A percentile compares a stretch with the other conserved stretches of the same genome.
These are phyloP conservation scores for Drosophila antonietae DNA, from an alignment of 2,888 invertebrate genomes.

Conservation along the genomic window DNA sequence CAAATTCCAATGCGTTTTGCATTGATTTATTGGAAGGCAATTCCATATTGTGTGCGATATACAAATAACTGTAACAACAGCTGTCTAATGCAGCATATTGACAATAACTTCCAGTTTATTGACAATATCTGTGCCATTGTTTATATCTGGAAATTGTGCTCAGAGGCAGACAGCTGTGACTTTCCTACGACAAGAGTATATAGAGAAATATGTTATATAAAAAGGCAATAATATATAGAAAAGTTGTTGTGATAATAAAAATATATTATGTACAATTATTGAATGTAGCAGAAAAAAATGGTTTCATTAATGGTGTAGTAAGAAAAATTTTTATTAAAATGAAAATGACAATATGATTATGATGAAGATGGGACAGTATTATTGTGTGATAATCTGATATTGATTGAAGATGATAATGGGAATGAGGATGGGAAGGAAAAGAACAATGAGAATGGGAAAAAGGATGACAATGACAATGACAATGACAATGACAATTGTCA, in stretches of 20 bases:
- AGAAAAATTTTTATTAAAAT: background rate
- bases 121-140: conserved; percentile 3
- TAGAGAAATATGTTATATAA: background rate
- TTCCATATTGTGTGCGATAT: conserved; percentile 10
- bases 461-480: background rate
- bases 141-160: background rate
- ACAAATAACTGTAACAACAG: conserved; percentile 47
- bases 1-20: background rate
- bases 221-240: background rate
- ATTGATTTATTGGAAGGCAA: conserved; percentile 1
- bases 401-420: too few species aligned
- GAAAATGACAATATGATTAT: background rate
- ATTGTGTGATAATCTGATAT: background rate
- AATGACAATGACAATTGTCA: background rate
- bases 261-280: background rate
- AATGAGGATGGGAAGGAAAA: too few species aligned
- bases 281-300: background rate
- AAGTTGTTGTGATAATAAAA: background rate
- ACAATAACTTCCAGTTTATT: conserved; percentile 8
- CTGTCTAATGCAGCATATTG: conserved; percentile 15
- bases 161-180: conserved; percentile 8
- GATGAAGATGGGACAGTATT: background rate
- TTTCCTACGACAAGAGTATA: background rate
- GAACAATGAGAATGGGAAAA: too few species aligned
- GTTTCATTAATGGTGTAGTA: background rate